phyloP scores from a whole-genome alignment of 2,113 vertebrate genomes.

The Cephalopterus ornatus region DNA sequence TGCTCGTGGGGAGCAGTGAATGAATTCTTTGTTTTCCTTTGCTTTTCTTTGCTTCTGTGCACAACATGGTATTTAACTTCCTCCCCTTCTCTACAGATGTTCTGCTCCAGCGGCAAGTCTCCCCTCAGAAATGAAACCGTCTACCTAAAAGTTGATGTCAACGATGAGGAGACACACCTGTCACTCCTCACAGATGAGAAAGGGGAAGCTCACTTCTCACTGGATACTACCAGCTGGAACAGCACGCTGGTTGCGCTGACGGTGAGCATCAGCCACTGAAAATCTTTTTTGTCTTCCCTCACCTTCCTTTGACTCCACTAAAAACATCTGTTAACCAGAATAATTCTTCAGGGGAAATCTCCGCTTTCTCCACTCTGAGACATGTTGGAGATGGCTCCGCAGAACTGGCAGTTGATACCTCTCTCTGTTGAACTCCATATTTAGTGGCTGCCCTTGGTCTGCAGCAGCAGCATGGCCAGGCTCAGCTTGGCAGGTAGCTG shows the following conservation, averaged over 20 bases:
- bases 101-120: neutral
- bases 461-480: neutral
- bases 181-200: slow-evolving; percentile 39
- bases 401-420: neutral
- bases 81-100: neutral
- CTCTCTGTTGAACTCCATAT: neutral
- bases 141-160: neutral
- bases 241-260: neutral
- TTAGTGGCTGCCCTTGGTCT: neutral
- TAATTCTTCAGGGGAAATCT: neutral
- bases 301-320: neutral
- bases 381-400: neutral
- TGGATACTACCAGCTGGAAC: slow-evolving; percentile 59
- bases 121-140: slow-evolving; percentile 18
- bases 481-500: neutral
- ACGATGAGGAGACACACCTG: neutral
- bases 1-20: neutral
- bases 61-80: neutral
- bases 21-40: neutral
- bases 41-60: neutral
- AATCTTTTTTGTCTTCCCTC: neutral
- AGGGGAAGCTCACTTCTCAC: slow-evolving; percentile 37
- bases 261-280: slow-evolving; percentile 10
- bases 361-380: neutral
- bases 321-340: neutral